A percentile compares a stretch with the other conserved stretches of the same genome.
Conservation (phyloP, 2,113 vertebrate species). For the Sula dactylatra region DNA sequence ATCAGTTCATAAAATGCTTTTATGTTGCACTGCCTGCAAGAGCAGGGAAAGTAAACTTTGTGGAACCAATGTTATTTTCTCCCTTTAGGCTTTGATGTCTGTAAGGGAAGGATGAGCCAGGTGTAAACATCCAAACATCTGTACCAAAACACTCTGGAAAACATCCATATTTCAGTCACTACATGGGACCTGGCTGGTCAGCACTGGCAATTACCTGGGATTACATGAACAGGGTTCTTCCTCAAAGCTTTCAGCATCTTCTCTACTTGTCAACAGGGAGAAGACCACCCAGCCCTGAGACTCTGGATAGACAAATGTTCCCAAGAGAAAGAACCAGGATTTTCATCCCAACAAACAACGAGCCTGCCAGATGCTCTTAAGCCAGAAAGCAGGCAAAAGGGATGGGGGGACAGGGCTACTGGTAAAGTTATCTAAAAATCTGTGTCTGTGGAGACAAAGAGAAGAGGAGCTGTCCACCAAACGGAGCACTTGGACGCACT, state of each 20-base stretch:
- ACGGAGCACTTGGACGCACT: neutral
- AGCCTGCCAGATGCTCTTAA: neutral
- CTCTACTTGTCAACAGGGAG: neutral
- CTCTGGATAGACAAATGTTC: neutral
- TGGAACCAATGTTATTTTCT: neutral
- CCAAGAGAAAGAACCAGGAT: neutral
- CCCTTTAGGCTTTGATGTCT: neutral
- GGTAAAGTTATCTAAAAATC: neutral
- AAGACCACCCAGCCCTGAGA: neutral
- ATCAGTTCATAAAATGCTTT: neutral
- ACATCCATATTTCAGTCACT: neutral
- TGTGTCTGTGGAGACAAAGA: neutral
- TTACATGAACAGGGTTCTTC: neutral
- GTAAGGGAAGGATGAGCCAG: neutral
- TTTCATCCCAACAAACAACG: neutral
- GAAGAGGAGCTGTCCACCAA: neutral
- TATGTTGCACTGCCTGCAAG: neutral
- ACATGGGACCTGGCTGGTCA: accelerated
- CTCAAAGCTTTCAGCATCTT: neutral
- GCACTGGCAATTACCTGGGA: neutral
- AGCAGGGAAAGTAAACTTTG: neutral
- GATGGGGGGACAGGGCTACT: neutral
- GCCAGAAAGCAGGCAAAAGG: neutral
- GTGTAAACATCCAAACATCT: neutral
- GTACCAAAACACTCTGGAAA: neutral